These are phyloP conservation scores for Sorex maritimensis DNA, from an alignment of 2,797 vertebrate species.

Conservation along the genomic window DNA sequence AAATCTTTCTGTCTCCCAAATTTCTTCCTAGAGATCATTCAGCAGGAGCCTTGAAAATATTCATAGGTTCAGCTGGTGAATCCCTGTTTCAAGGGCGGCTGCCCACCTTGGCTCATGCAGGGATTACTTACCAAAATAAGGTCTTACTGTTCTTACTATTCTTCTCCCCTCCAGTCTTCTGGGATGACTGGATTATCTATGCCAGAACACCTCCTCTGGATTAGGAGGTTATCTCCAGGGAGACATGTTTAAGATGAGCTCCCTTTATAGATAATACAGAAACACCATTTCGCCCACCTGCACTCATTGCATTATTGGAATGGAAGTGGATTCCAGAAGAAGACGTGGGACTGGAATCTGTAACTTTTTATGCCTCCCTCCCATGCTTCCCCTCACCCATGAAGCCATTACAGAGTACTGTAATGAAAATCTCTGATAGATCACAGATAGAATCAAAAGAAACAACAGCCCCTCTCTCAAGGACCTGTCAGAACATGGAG, in stretches of 20 bases:
- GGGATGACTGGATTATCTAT: conserved; percentile 1
- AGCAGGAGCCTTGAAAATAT: conserved; percentile 40
- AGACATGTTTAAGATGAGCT: conserved; percentile 73
- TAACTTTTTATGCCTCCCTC: neutral
- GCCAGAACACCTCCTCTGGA: conserved; percentile 74
- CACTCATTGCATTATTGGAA: conserved; percentile 33
- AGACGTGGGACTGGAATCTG: conserved; percentile 44
- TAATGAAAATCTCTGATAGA: conserved; percentile 29
- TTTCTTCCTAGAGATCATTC: conserved; percentile 10
- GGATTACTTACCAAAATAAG: neutral
- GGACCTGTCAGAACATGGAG: too few species aligned
- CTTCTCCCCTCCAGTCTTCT: conserved; percentile 16
- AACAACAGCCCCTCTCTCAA: neutral
- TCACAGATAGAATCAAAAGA: neutral
- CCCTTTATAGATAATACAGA: conserved; percentile 50
- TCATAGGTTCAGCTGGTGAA: conserved; percentile 16
- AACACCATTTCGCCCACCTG: conserved; percentile 74
- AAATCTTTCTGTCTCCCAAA: neutral
- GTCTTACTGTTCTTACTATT: conserved; percentile 72
- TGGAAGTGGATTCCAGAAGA: conserved; percentile 63
- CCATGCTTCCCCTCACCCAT: neutral
- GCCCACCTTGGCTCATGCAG: conserved; percentile 32
- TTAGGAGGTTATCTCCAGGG: conserved; percentile 80
- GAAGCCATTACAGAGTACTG: conserved; percentile 12
- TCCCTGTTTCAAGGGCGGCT: neutral